These are phyloP conservation scores for Biston betularia DNA, from an alignment of 2,888 invertebrate genomes.

Conservation along the genomic window DNA sequence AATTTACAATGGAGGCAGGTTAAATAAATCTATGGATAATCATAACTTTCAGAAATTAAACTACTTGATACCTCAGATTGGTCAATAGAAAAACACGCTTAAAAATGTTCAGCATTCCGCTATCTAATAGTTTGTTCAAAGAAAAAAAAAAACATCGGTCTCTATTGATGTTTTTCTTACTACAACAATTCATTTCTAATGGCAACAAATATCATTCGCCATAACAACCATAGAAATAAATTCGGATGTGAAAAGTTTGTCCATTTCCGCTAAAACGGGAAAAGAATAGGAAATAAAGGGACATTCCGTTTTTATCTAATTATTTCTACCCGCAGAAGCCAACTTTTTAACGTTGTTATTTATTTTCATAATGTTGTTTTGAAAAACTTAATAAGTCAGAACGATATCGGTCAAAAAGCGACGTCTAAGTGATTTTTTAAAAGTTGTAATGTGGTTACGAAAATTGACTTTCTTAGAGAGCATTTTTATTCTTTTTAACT, in stretches of 20 bases:
- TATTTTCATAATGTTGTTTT: constrained; percentile 28
- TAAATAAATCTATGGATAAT: no score
- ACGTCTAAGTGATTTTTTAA: constrained; percentile 19
- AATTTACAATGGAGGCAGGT: no score
- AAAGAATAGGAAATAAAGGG: constrained; percentile 19
- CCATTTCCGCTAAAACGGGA: constrained; percentile 20
- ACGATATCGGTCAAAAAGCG: constrained; percentile 18
- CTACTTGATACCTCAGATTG: no score
- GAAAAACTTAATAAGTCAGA: constrained; percentile 10
- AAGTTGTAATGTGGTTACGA: constrained; percentile 26
- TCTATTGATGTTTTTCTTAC: no score
- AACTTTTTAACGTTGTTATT: constrained; percentile 27
- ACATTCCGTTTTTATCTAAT: constrained; percentile 22
- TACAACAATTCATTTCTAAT: not conserved
- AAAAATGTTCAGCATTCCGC: no score
- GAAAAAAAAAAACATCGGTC: no score
- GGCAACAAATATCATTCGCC: not conserved
- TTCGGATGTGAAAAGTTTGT: constrained; percentile 23
- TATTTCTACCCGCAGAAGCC: constrained; percentile 23
- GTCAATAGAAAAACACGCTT: no score
- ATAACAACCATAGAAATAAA: constrained; percentile 8
- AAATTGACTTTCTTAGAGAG: constrained; percentile 13
- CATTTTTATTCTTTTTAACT: not conserved
- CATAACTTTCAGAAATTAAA: no score
- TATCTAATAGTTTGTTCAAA: no score